Conservation (phyloP, 1,140 invertebrate genomes). For the Maniola jurtina region DNA sequence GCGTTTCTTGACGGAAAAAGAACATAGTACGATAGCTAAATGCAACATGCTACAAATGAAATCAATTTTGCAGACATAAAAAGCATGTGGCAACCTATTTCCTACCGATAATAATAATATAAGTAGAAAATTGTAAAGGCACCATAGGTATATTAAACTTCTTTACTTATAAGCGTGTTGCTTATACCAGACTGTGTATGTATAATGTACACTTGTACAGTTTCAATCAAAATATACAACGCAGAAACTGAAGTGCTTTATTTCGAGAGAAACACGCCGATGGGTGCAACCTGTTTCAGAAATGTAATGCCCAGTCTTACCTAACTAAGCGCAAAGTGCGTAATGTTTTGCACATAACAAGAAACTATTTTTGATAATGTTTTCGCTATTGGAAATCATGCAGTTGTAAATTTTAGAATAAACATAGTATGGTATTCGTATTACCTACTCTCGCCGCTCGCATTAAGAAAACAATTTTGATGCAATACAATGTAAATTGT, state of each 20-base stretch:
- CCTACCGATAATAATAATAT: too few species aligned
- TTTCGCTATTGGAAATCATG: background rate
- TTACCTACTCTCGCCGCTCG: too few species aligned
- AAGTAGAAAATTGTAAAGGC: too few species aligned
- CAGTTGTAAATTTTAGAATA: background rate
- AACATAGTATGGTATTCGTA: too few species aligned
- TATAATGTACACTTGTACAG: background rate
- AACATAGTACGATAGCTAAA: too few species aligned
- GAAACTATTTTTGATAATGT: slow-evolving; percentile 5
- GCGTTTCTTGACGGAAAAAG: too few species aligned
- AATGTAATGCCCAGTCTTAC: slow-evolving; percentile 1
- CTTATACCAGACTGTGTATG: background rate
- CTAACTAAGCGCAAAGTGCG: background rate
- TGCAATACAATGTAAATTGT: background rate
- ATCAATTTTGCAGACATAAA: too few species aligned
- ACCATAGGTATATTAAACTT: too few species aligned
- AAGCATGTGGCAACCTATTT: background rate
- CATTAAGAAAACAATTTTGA: background rate
- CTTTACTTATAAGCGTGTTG: too few species aligned
- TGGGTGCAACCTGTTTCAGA: slow-evolving; percentile 13
- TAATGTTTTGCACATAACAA: slow-evolving; percentile 5
- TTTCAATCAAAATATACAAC: background rate
- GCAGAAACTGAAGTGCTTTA: slow-evolving; percentile 12
- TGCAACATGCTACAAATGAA: too few species aligned
- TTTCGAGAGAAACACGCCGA: slow-evolving; percentile 17